These are phyloP conservation scores for Dreissena polymorpha DNA, from an alignment of 1,140 invertebrate species.

Conservation along the genomic window DNA sequence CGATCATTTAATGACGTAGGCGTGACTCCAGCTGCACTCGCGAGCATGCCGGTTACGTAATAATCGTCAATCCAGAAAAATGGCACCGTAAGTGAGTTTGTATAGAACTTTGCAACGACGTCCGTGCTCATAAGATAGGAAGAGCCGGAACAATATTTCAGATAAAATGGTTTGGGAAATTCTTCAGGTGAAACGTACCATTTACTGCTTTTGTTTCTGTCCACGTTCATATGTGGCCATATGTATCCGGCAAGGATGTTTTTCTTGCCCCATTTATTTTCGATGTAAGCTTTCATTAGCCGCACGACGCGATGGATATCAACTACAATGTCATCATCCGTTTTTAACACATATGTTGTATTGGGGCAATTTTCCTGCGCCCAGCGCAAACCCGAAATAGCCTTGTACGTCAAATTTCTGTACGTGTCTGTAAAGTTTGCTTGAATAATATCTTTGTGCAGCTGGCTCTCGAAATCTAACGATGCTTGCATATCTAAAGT, in stretches of 20 bases:
- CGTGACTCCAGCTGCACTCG: slow-evolving; percentile 19
- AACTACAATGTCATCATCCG: slow-evolving; percentile 90
- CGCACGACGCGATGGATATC: slow-evolving; percentile 51
- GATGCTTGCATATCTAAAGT: slow-evolving; percentile 76
- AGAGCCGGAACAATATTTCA: slow-evolving; percentile 77
- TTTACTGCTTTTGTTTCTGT: slow-evolving; percentile 72
- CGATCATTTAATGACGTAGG: slow-evolving; percentile 42
- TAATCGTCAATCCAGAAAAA: slow-evolving; percentile 77
- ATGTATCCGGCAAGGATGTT: slow-evolving; percentile 51
- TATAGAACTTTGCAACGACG: slow-evolving; percentile 71
- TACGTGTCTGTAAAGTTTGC: slow-evolving; percentile 65
- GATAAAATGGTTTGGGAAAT: slow-evolving; percentile 73
- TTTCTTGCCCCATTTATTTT: slow-evolving; percentile 40
- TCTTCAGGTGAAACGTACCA: slow-evolving; percentile 74
- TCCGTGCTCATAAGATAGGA: slow-evolving; percentile 74
- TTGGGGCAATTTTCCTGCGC: slow-evolving; percentile 83
- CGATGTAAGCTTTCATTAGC: slow-evolving; percentile 14
- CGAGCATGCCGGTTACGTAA: slow-evolving; percentile 69
- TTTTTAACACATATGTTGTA: slow-evolving; percentile 88
- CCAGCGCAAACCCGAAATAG: slow-evolving; percentile 92
- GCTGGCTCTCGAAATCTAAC: slow-evolving; percentile 73
- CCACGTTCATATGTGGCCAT: slow-evolving; percentile 61
- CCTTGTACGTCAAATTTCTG: slow-evolving; percentile 76
- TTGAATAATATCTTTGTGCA: slow-evolving; percentile 63
- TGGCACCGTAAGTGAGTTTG: slow-evolving; percentile 57